Percentiles rank a stretch among this genome's conserved stretches.
Conservation (phyloP, 2,113 vertebrate genomes). For the rat (Rattus norvegicus) region GRCr8 NC_086035.1:29306001-29306500, state of each 20-base stretch:
- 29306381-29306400: not conserved
- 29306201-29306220: not conserved
- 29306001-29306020: not conserved
- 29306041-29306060: not conserved
- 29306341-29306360: not conserved
- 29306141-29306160: not conserved
- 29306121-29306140: slow-evolving; percentile 1
- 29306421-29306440: not conserved
- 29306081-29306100: not conserved
- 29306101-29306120: not conserved
- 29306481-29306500: not conserved
- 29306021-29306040: not conserved
- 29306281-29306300: not conserved
- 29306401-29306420: not conserved
- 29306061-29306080: slow-evolving; percentile 1
- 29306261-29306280: not conserved
- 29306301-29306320: not conserved
- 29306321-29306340: not conserved
- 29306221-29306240: not conserved
- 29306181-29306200: slow-evolving; percentile 9
- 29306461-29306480: not conserved
- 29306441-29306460: not conserved
- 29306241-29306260: not conserved
- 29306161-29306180: not conserved
- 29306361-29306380: not conserved